These are phyloP conservation scores for Plutomurus gul DNA, from an alignment of 1,140 invertebrate genomes.

Conservation along the genomic window DNA sequence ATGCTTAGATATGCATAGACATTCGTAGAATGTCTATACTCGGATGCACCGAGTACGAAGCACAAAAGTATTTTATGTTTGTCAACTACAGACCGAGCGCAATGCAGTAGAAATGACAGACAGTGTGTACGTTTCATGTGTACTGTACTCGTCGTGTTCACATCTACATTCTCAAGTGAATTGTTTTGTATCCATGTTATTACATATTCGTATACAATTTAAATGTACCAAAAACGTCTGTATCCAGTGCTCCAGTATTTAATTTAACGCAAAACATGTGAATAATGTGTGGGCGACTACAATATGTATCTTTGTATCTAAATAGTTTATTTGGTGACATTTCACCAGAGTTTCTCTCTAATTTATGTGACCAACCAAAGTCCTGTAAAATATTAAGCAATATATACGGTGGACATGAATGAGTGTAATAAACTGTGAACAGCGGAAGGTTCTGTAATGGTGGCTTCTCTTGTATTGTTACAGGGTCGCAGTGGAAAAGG, in stretches of 20 bases:
- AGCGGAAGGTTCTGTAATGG: background rate
- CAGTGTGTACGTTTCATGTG: background rate
- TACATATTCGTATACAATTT: no score
- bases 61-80: no score
- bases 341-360: background rate
- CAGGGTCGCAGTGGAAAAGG: slow-evolving; percentile 91
- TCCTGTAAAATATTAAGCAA: background rate
- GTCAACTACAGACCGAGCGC: background rate
- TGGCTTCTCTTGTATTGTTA: slow-evolving; percentile 51
- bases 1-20: background rate
- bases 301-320: background rate
- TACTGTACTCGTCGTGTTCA: background rate
- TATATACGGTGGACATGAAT: background rate
- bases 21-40: no score
- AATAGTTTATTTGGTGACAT: slow-evolving; percentile 15
- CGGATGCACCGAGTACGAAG: no score
- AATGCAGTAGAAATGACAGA: slow-evolving; percentile 13
- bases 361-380: slow-evolving; percentile 10
- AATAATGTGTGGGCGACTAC: background rate
- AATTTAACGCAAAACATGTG: no score
- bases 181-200: no score
- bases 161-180: no score
- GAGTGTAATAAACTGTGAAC: background rate
- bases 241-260: no score
- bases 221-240: no score